A percentile compares a stretch with the other conserved stretches of the same genome.
Conservation (phyloP, 1,140 invertebrate species). For the Bursaphelenchus mucronatus region DNA sequence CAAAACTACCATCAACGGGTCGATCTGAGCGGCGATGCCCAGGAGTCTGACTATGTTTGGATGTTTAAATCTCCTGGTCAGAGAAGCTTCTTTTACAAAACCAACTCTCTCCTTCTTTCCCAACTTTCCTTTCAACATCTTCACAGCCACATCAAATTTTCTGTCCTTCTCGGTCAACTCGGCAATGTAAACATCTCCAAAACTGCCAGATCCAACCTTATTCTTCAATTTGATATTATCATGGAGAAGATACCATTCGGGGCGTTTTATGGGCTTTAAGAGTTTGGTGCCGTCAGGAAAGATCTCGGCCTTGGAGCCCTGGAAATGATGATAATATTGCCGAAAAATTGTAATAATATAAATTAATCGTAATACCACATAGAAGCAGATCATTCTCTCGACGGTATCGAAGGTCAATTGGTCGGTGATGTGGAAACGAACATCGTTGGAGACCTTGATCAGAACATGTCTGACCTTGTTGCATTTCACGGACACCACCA, state of each 20-base stretch:
- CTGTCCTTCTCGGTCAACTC: constrained; percentile 14
- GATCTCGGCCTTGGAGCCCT: constrained; percentile 23
- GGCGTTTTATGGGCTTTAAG: constrained; percentile 23
- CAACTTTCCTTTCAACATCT: constrained; percentile 28
- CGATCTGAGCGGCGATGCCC: constrained; percentile 18
- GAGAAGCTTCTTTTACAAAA: constrained; percentile 23
- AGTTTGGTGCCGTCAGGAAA: constrained; percentile 22
- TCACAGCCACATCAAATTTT: constrained; percentile 20
- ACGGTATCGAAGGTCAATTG: constrained; percentile 15
- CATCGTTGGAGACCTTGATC: constrained; percentile 19
- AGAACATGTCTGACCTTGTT: constrained; percentile 17
- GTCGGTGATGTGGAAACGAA: constrained; percentile 6
- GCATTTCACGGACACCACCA: constrained; percentile 22
- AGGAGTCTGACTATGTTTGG: constrained; percentile 20
- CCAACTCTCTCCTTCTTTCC: constrained; percentile 23
- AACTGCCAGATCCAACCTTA: constrained; percentile 27
- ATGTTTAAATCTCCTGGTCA: constrained; percentile 11
- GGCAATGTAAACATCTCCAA: constrained; percentile 25
- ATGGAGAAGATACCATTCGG: constrained; percentile 29
- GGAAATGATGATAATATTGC: constrained; percentile 15
- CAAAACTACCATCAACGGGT: constrained; percentile 18
- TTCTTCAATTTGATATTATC: constrained; percentile 18
- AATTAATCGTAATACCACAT: constrained; percentile 3
- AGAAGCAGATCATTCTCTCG: constrained; percentile 18
- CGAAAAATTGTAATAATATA: not conserved